Base-by-base conservation (phyloP, 37 sponge, comb jelly and placozoan species). In the Chondrosia reniformis region DNA sequence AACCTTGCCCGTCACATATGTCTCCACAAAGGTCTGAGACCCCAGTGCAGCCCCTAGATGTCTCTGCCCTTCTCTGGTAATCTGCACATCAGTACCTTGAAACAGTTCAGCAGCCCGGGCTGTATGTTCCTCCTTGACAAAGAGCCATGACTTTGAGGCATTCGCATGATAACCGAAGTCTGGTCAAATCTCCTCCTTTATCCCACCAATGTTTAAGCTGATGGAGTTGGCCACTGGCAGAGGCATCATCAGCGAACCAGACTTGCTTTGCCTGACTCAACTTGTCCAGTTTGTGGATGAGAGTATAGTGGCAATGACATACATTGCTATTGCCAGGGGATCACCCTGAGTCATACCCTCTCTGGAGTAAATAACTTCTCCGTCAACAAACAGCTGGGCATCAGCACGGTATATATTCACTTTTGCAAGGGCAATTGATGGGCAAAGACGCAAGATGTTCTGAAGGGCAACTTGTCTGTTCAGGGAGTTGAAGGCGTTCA, bases 231-330 rank as follows among this genome's bases (percentile, higher is more conserved):
- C 72, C 72, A 25, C 72, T 44, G 42, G 44, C 24, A 9, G 44
- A 21, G 15, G 72, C 72, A 40, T 69, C 72, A 40, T 69, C 72
- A 40, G 72, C 72, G 42, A 59, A 69, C 72, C 72, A 69, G 36
- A 69, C 42, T 40, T 69, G 72, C 4, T 69, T 77, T 0, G 62
- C 32, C n/a, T n/a, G n/a, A n/a, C n/a, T n/a, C n/a, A n/a, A n/a
- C n/a, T n/a, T n/a, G n/a, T n/a, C n/a, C n/a, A n/a, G n/a, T n/a
- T n/a, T n/a, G n/a, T n/a, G n/a, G n/a, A n/a, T 49, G 15, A 49
- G 10, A 15, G 58, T 56, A 56, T 56, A 28, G 58, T 56, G 58
- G 58, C 58, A 56, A 56, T 56, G 58, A 28, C 58, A 56, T 56
- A 56, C 58, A 56, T 56, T 56, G 58, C 58, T 28, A 56, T 56